Base-by-base conservation (phyloP, 2,888 invertebrate genomes). In the Zele albiditarsus region DNA sequence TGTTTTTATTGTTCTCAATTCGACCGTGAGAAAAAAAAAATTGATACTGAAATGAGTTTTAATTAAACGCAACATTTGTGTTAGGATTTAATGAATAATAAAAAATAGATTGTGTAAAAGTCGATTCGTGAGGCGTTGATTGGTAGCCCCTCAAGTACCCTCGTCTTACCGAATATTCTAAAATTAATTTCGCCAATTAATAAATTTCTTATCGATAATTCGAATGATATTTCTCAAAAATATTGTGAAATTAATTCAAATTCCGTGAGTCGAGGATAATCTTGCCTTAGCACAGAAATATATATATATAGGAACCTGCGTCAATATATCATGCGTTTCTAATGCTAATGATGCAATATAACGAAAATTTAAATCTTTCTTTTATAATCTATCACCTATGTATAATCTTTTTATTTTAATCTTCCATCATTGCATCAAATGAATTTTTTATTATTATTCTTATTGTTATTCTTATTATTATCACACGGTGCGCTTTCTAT, bases 401-500 rank as follows among this genome's bases (percentile, higher is more conserved):
- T 67, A 25, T n/a, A 33, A n/a, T 63, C 38, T 38, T 62, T 31
- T 62, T 62, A 4, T 31, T 31, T 31, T 16, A 16, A 62, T 62
- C 60, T 60, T 28, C 23, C 2, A 16, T 27, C 31, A 62, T 62
- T 31, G 62, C 62, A 31, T 62, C 76, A 74, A 75, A 60, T 77
- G 72, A 75, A 75, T n/a, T 46, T 42, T 16, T 46, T 3, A 46
- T 74, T 73, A 76, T 76, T 75, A 73, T 70, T 77, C 74, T 76
- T 71, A 72, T 72, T 74, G 70, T 78, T 78, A 71, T 78, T 74
- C 77, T 62, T 14, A 62, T 62, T 10, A 63, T 63, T 63, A 63
- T 63, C 73, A 75, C 77, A 80, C 78, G 65, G 68, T 63, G 72
- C 75, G 71, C 72, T 77, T 63, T 77, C 73, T 73, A 49, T 72